Evolutionary conservation across 2,888 invertebrate species (phyloP).

Genomic region (Yponomeuta evonymella): DNA sequence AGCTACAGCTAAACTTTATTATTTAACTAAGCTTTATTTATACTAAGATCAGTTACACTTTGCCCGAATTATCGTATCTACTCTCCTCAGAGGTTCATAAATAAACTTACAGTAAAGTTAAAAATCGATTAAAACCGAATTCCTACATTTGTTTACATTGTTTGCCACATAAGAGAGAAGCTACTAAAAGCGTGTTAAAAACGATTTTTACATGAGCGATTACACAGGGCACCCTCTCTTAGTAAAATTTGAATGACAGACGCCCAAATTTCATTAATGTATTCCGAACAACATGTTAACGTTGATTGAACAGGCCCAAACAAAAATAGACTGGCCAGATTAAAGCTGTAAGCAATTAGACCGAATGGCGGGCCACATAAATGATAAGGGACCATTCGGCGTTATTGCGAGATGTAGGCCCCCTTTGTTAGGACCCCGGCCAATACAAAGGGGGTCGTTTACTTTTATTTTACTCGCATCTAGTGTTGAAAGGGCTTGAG

Average conservation of each 20-base stretch:
- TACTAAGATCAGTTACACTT: too few species aligned
- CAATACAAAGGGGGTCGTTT: neutral
- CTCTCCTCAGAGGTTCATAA: too few species aligned
- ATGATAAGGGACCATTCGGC: conserved; percentile 1
- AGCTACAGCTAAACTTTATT: too few species aligned
- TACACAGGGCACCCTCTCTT: neutral
- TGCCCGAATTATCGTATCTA: too few species aligned
- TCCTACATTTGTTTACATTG: too few species aligned
- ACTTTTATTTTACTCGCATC: conserved; percentile 1
- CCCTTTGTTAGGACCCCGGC: neutral
- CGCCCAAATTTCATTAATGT: neutral
- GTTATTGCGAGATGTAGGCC: neutral
- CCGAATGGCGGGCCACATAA: neutral
- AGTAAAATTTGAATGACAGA: neutral
- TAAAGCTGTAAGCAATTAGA: neutral
- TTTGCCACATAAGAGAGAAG: too few species aligned
- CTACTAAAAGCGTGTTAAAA: too few species aligned
- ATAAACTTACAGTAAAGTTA: too few species aligned
- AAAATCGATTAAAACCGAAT: too few species aligned
- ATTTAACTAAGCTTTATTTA: too few species aligned
- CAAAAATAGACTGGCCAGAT: neutral
- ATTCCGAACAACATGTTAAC: neutral
- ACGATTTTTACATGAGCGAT: too few species aligned
- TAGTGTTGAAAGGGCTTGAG: neutral
- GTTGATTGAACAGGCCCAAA: neutral